These are phyloP conservation scores for Nyctereutes procyonoides DNA, from an alignment of 2,113 vertebrate genomes.

Conservation along the genomic window DNA sequence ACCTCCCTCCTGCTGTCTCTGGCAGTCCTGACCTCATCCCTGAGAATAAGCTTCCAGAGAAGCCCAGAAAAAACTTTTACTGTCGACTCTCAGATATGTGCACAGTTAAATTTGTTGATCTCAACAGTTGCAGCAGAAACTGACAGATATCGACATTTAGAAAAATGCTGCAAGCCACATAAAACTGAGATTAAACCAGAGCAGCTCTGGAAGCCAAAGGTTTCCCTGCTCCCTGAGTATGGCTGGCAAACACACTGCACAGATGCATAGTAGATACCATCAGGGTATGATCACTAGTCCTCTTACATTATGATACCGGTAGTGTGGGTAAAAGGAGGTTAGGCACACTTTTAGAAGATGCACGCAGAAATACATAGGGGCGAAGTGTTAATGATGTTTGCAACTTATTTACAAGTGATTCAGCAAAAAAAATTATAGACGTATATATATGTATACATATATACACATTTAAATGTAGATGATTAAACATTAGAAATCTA, in stretches of 20 bases:
- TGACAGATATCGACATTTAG: slow-evolving; percentile 47
- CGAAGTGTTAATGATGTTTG: not conserved
- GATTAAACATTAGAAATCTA: not conserved
- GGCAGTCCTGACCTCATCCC: not conserved
- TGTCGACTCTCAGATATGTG: not conserved
- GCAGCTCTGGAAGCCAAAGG: not conserved
- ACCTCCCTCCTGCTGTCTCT: not conserved
- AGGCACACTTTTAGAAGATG: not conserved
- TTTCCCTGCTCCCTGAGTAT: not conserved
- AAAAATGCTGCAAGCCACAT: slow-evolving; percentile 35
- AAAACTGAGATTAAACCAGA: slow-evolving; percentile 58
- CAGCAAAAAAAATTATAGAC: not conserved
- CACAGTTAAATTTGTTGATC: slow-evolving; percentile 21
- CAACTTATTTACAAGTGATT: slow-evolving; percentile 38
- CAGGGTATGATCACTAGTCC: not conserved
- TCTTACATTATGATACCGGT: not conserved
- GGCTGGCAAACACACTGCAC: not conserved
- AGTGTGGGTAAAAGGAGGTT: not conserved
- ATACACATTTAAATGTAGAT: not conserved
- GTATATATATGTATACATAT: not conserved
- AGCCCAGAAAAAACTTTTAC: not conserved
- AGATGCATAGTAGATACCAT: not conserved
- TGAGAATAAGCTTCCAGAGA: not conserved
- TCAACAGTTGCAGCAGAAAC: not conserved
- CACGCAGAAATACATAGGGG: not conserved